These are phyloP conservation scores for Colinus virginianus DNA, from an alignment of 2,113 vertebrate genomes.

Conservation along the genomic window DNA sequence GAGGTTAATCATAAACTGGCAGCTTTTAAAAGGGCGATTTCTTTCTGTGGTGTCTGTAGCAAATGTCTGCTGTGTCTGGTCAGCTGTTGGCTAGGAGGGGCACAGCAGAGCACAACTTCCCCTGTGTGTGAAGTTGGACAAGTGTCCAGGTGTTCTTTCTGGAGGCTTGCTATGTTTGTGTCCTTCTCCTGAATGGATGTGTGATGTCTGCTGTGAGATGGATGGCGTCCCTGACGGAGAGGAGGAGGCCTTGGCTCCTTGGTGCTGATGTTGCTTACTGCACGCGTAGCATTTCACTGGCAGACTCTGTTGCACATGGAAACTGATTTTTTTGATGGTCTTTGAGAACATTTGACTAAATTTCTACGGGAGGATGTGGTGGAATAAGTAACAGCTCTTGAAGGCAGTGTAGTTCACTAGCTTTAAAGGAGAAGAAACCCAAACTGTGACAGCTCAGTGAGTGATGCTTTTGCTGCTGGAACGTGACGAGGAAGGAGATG, in stretches of 20 bases:
- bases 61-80: not conserved
- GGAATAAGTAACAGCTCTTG: not conserved
- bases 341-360: not conserved
- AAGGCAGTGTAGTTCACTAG: not conserved
- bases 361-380: not conserved
- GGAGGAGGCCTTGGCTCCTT: not conserved
- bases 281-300: fast-evolving
- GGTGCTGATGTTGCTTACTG: fast-evolving
- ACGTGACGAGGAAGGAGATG: not conserved
- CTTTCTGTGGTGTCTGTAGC: not conserved
- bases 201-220: not conserved
- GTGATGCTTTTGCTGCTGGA: not conserved
- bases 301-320: fast-evolving
- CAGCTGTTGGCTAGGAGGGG: not conserved
- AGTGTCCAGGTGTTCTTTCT: fast-evolving
- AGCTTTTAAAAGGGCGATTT: conserved; percentile 23
- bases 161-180: not conserved
- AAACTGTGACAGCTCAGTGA: not conserved
- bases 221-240: fast-evolving
- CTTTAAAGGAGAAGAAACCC: not conserved
- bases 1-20: conserved; percentile 60
- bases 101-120: not conserved
- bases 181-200: not conserved
- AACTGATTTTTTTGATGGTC: not conserved
- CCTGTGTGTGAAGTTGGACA: not conserved